Evolutionary conservation across 2,888 invertebrate genomes (phyloP), one percentile per base, ranked within the genome.

Genomic region (Allacma fusca): DNA sequence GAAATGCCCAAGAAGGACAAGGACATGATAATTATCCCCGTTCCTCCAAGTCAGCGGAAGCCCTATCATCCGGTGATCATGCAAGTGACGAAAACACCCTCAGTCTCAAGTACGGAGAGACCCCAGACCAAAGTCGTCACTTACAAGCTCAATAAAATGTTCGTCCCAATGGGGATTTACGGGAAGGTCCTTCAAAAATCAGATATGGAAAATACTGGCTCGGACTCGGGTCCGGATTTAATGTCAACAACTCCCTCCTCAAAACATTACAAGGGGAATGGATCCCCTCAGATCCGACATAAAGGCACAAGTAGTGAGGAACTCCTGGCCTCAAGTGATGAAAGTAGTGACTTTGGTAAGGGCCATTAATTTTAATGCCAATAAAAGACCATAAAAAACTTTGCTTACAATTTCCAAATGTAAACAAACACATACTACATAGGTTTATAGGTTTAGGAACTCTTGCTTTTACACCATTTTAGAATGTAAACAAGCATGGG

Each of bases 161-260:
- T 82, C 34, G 82, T 82, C 13, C 83, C 83, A 5, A 80, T 83
- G 77, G 83, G 83, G 23, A 83, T 83, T 44, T 83, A 82, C 57
- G 81, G 83, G 7, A 80, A 80, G 68, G 81, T 81, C 29, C 34
- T 82, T 1, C 40, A 40, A 40, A 40, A 40, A 13, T 40, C 40
- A 9, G 40, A 40, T 9, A 40, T 40, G 7, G n/a, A n/a, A n/a
- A 40, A 40, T 40, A 13, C 5, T 9, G 13, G 7, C 7, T 40
- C 40, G 40, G 7, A 5, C 7, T 40, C 40, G 59, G 64, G 43
- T 12, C 34, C n/a, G 19, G 75, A 40, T 21, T 40, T 43, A 64
- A 5, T 64, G 4, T 23, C 19, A 12, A 13, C 44, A 1, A 28
- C 26, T 24, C 23, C 76, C 68, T n/a, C 5, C n/a, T 0, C 64